Base-by-base conservation (phyloP, 2,113 vertebrate genomes). In the Limanda limanda region DNA sequence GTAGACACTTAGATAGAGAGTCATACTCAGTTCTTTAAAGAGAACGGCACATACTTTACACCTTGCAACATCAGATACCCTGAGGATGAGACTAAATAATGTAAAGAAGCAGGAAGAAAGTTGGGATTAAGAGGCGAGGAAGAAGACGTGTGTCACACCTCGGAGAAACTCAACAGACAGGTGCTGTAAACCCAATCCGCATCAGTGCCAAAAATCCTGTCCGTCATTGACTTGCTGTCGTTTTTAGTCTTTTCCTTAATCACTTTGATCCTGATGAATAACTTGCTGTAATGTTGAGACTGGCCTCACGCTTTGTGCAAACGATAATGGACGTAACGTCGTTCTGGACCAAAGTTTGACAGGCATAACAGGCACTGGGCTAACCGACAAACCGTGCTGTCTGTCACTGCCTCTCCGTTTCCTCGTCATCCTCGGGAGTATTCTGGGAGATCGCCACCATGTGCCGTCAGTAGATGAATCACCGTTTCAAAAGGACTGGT, bases 201-300 rank as follows among this genome's bases (percentile, higher is more conserved):
- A 14, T 21, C 27, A 37, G 40, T 64, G 21, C 24, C 55, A 68
- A 71, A 47, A 51, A 68, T 7, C 47, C 21, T 21, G 12, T 66
- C 78, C 67, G 65, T 18, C 59, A 55, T 35, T 74, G 74, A 77
- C 63, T 70, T 64, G 21, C 60, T 79, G 57, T 57, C 45, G 73
- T 79, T 64, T 56, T 15, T 42, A 2, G n/a, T 73, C 45, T 52
- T n/a, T 62, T 48, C 42, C 37, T 82, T 13, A 27, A 58, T 62
- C 70, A 57, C 47, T 68, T 66, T 70, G 64, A 57, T 83, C 55
- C 37, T 40, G 23, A 66, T 59, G 45, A 74, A 58, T 56, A 69
- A 60, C 24, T 61, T 20, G 5, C 27, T 55, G 2, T 73, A 57
- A 45, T 14, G 47, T 14, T 79, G 45, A 70, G 11, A 64, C 47